Evolutionary conservation across 1,140 invertebrate genomes (phyloP), one percentile per base, ranked within the genome.

Genomic region (Calliphora vicina): DNA sequence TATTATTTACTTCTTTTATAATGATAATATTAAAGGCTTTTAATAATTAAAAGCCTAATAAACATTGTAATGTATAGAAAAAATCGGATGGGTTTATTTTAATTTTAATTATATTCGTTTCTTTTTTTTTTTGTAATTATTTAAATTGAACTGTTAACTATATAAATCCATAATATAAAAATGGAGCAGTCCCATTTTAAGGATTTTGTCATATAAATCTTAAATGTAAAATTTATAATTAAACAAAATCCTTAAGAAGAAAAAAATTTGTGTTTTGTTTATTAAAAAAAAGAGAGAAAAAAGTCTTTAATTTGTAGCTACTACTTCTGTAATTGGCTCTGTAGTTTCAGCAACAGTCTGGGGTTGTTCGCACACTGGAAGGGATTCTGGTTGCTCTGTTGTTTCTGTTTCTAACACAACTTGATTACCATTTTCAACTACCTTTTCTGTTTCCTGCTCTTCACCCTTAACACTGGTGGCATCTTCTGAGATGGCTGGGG

Each of bases 401-500:
- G n/a, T n/a, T n/a, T n/a, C n/a, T n/a, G n/a, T n/a, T n/a, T n/a
- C n/a, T n/a, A n/a, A n/a, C n/a, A n/a, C 35, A 35, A 8, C 10
- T 35, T 35, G 35, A 4, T 10, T 4, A 20, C 73, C 73, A 76
- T 76, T 76, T 35, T 42, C 73, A 15, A 9, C 20, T 4, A 27
- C 1, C 6, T 35, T 35, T 0, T 0, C 35, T 2, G 29, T 76
- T 73, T 73, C 25, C 26, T 73, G 25, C 20, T 78, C 35, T 25
- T 78, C 74, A 3, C 12, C 74, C 74, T 45, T 78, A 43, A 78
- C 42, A 45, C 74, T 78, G 13, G 20, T 78, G n/a, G 74, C 20
- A 78, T 78, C 74, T 43, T 78, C 74, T 23, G 74, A 78, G 12
- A 45, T 80, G 17, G 82, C 50, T 20, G 82, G 43, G 20, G 83